A percentile compares a stretch with the other conserved stretches of the same genome.
Evolutionary conservation across 2,113 vertebrate genomes (phyloP).

Genomic region (Petaurus breviceps): DNA sequence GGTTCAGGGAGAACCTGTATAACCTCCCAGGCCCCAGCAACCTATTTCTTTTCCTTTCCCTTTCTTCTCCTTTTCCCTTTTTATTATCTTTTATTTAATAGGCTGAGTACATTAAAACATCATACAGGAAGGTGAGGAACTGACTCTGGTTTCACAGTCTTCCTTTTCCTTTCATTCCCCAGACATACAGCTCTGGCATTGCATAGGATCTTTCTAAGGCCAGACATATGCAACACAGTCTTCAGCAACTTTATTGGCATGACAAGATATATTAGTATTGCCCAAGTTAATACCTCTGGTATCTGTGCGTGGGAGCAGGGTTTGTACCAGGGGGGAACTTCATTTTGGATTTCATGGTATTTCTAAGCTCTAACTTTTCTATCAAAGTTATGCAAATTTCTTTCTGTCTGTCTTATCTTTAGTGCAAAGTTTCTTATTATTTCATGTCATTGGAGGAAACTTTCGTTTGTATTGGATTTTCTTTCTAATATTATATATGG

Average conservation of each 20-base stretch:
- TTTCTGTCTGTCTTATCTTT: not conserved
- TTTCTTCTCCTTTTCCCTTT: slow-evolving; percentile 13
- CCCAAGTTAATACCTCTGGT: not conserved
- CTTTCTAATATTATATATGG: slow-evolving; percentile 14
- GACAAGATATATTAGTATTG: not conserved
- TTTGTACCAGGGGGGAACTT: slow-evolving; percentile 15
- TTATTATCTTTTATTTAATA: slow-evolving; percentile 46
- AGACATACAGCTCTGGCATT: accelerated
- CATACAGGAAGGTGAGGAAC: not conserved
- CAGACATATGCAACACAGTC: not conserved
- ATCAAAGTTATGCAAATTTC: slow-evolving; percentile 14
- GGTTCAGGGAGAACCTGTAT: not conserved
- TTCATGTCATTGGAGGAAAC: slow-evolving; percentile 22
- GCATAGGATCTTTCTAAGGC: accelerated
- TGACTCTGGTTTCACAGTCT: not conserved
- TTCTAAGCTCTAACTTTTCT: not conserved
- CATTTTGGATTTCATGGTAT: not conserved
- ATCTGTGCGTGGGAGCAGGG: not conserved
- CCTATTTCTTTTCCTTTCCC: not conserved
- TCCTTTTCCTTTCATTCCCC: not conserved
- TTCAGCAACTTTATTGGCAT: not conserved
- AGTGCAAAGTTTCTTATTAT: slow-evolving; percentile 37
- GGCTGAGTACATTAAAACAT: slow-evolving; percentile 4
- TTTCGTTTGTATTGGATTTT: slow-evolving; percentile 8
- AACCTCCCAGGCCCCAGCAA: not conserved